Conservation (phyloP, 1,140 invertebrate genomes). For the Drosophila azteca region DNA sequence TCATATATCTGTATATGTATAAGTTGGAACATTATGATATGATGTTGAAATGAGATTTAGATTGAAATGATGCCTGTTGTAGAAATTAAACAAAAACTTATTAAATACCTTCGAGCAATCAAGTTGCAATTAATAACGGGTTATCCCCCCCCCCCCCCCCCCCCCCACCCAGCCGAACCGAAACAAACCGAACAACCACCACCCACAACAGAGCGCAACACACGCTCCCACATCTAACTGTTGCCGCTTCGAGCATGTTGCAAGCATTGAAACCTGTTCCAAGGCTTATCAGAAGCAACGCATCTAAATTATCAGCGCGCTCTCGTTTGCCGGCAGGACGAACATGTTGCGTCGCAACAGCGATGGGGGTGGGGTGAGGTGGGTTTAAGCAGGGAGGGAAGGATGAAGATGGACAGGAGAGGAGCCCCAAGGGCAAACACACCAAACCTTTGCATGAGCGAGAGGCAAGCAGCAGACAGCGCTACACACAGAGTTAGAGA, state of each 20-base stretch:
- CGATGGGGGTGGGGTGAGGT: not conserved
- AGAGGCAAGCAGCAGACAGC: slow-evolving; percentile 10
- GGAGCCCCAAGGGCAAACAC: slow-evolving; percentile 35
- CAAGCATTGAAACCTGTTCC: slow-evolving; percentile 70
- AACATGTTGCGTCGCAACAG: slow-evolving; percentile 64
- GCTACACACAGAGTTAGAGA: slow-evolving; percentile 20
- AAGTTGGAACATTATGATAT: too few relatives aligned
- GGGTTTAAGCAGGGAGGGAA: not conserved
- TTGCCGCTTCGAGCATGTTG: slow-evolving; percentile 65
- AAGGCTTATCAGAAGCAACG: slow-evolving; percentile 68
- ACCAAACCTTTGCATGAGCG: slow-evolving; percentile 33
- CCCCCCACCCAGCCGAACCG: not conserved
- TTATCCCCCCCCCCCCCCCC: slow-evolving; percentile 13
- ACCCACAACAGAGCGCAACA: not conserved
- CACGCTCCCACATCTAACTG: slow-evolving; percentile 40
- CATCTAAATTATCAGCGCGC: slow-evolving; percentile 72
- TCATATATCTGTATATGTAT: too few relatives aligned
- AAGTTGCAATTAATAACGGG: slow-evolving; percentile 78
- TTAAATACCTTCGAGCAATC: slow-evolving; percentile 72
- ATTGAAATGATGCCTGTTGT: slow-evolving; percentile 25
- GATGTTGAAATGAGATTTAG: slow-evolving; percentile 29
- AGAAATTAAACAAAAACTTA: slow-evolving; percentile 50
- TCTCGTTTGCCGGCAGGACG: slow-evolving; percentile 64
- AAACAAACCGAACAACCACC: slow-evolving; percentile 15
- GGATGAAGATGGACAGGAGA: slow-evolving; percentile 1